Evolutionary conservation across 2,888 invertebrate genomes (phyloP).

Genomic region (Caenorhabditis plicata): DNA sequence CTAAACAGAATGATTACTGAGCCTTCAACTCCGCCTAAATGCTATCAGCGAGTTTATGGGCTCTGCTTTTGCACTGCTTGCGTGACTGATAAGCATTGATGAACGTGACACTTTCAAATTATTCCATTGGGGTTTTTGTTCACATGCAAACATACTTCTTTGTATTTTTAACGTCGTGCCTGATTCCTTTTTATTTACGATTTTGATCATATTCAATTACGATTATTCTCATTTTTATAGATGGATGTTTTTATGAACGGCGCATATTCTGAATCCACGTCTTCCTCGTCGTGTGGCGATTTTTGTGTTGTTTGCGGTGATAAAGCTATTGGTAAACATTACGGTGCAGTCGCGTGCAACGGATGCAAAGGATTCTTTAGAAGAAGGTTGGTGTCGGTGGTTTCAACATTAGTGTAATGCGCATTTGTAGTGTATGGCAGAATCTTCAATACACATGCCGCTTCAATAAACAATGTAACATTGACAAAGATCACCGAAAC

Average conservation of each 20-base stretch:
- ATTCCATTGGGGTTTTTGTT: slow-evolving; percentile 1
- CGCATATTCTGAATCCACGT: slow-evolving; percentile 32
- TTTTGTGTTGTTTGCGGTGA: slow-evolving; percentile 64
- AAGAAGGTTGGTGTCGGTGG: slow-evolving; percentile 32
- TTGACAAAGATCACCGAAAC: slow-evolving; percentile 66
- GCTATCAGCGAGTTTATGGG: no score
- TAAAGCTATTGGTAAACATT: slow-evolving; percentile 61
- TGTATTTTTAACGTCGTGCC: no score
- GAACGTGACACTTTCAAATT: slow-evolving; percentile 19
- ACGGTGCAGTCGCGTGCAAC: slow-evolving; percentile 56
- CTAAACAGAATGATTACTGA: no score
- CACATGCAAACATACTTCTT: slow-evolving; percentile 3
- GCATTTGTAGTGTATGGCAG: slow-evolving; percentile 60
- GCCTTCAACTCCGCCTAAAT: no score
- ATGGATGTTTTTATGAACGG: slow-evolving; percentile 39
- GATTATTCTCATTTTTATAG: slow-evolving; percentile 5
- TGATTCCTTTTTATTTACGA: no score
- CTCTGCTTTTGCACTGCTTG: slow-evolving; percentile 1
- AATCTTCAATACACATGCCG: slow-evolving; percentile 65
- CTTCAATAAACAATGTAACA: slow-evolving; percentile 64
- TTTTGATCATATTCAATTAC: no score
- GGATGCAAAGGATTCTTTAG: slow-evolving; percentile 63
- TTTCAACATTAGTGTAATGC: not conserved
- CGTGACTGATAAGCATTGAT: slow-evolving; percentile 31
- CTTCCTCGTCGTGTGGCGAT: slow-evolving; percentile 33